Percentiles rank a stretch among this genome's conserved stretches.
These are phyloP conservation scores for Hesperophylax magnus DNA, from an alignment of 1,140 invertebrate species.

Conservation along the genomic window DNA sequence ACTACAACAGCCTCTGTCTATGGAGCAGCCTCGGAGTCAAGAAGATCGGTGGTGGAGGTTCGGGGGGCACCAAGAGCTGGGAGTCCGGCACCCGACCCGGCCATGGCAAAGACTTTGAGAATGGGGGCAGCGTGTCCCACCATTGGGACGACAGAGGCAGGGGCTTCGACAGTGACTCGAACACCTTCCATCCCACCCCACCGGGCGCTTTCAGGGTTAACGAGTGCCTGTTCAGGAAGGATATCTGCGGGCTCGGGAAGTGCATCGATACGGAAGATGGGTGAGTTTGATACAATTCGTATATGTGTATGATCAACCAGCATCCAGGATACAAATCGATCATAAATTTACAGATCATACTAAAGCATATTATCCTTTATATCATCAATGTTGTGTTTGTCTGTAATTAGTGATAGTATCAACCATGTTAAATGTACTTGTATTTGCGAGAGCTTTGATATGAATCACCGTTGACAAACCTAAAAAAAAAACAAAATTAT, in stretches of 20 bases:
- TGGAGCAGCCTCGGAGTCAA: constrained; percentile 43
- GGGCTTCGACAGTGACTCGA: constrained; percentile 29
- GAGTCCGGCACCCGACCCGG: background rate
- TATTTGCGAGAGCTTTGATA: no score
- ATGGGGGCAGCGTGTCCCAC: constrained; percentile 46
- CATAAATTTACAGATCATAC: no score
- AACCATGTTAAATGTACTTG: no score
- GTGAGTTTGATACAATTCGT: constrained; percentile 66
- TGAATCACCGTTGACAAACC: no score
- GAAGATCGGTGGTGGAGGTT: constrained; percentile 31
- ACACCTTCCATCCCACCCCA: constrained; percentile 16
- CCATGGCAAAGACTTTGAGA: constrained; percentile 22
- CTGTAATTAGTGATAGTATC: no score
- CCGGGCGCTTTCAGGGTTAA: constrained; percentile 72
- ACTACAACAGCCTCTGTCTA: constrained; percentile 54
- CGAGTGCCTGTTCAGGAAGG: constrained; percentile 81
- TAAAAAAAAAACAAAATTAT: no score
- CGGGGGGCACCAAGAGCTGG: constrained; percentile 60
- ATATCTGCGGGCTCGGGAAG: constrained; percentile 83
- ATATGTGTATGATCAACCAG: no score
- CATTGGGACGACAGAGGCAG: background rate
- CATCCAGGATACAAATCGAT: no score
- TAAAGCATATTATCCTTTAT: no score
- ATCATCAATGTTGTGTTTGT: no score
- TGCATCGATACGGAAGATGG: constrained; percentile 84